Evolutionary conservation across 2,797 vertebrate species (phyloP).

Genomic region (Nannoperca obscura): DNA sequence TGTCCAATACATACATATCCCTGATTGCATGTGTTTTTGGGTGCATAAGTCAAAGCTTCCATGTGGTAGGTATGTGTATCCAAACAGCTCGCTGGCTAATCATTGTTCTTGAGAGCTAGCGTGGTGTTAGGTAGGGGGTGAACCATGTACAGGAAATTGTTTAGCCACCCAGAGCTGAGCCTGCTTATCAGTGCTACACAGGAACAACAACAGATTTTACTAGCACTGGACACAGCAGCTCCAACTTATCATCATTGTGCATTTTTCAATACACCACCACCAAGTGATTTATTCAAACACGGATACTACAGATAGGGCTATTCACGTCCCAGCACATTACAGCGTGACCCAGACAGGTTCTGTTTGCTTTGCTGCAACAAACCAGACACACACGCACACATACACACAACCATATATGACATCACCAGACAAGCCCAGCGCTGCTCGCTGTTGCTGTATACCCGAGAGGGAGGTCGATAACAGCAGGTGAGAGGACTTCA

Average conservation of each 20-base stretch:
- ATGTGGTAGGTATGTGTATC: constrained; percentile 45
- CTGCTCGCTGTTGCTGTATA: constrained; percentile 70
- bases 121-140: constrained; percentile 47
- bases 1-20: not conserved
- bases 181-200: constrained; percentile 79
- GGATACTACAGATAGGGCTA: constrained; percentile 75
- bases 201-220: constrained; percentile 71
- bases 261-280: constrained; percentile 76
- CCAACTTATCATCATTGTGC: constrained; percentile 76
- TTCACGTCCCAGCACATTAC: constrained; percentile 72
- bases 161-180: constrained; percentile 66
- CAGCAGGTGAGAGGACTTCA: constrained; percentile 82
- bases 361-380: constrained; percentile 78
- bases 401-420: constrained; percentile 68
- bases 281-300: constrained; percentile 80
- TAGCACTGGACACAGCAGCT: constrained; percentile 67
- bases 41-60: constrained; percentile 5
- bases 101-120: constrained; percentile 66
- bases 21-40: constrained; percentile 12
- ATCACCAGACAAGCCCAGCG: constrained; percentile 74
- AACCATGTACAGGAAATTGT: constrained; percentile 74
- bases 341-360: constrained; percentile 77
- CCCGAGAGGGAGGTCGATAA: constrained; percentile 76
- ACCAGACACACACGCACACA: constrained; percentile 60
- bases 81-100: constrained; percentile 64